Percentiles rank a stretch among this genome's conserved stretches.
Conservation (phyloP, 2,797 vertebrate genomes). For the Geotrypetes seraphini region DNA sequence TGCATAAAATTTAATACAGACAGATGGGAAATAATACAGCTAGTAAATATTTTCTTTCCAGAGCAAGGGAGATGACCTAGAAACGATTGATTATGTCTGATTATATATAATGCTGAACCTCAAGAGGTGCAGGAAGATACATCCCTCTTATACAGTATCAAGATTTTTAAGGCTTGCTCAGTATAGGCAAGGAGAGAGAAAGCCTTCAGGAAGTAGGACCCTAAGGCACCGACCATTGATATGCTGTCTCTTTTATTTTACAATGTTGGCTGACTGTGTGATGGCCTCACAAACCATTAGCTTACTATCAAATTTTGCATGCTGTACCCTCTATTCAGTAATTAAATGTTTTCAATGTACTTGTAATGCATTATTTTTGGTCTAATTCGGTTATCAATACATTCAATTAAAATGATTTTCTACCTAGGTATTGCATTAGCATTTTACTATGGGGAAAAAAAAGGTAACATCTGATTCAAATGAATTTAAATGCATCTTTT, state of each 20-base stretch:
- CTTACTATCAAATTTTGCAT: conserved; percentile 33
- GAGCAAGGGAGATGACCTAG: too few species aligned
- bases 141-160: too few species aligned
- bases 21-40: too few species aligned
- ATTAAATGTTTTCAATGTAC: conserved; percentile 39
- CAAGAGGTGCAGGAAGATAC: too few species aligned
- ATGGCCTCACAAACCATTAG: conserved; percentile 49
- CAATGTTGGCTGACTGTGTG: conserved; percentile 34
- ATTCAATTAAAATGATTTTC: conserved; percentile 29
- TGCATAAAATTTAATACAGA: too few species aligned
- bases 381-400: conserved; percentile 45
- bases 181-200: too few species aligned
- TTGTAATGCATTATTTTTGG: conserved; percentile 30
- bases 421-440: conserved; percentile 44
- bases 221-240: too few species aligned
- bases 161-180: too few species aligned
- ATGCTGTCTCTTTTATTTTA: conserved; percentile 26
- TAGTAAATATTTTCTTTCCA: too few species aligned
- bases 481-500: conserved; percentile 19
- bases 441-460: conserved; percentile 28
- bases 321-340: conserved; percentile 33
- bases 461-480: conserved; percentile 28
- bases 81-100: too few species aligned
- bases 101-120: too few species aligned
- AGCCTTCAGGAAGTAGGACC: too few species aligned